Evolutionary conservation across 2,888 invertebrate genomes (phyloP), one percentile per base, ranked within the genome.

Genomic region (Axea sp.): DNA sequence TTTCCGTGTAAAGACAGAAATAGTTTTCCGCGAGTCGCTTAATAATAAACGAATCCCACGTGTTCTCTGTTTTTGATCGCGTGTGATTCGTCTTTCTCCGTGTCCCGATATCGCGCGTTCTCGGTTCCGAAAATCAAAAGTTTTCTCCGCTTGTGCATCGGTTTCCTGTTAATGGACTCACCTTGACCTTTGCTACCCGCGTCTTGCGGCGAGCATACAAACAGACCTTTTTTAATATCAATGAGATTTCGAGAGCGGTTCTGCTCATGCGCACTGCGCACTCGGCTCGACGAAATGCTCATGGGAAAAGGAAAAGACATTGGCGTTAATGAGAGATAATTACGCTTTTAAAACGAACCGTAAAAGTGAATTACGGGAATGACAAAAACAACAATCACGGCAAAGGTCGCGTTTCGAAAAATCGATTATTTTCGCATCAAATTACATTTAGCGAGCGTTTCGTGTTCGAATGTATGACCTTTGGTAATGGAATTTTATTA

Each of bases 121-220:
- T n/a, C n/a, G n/a, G n/a, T n/a, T n/a, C n/a, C n/a, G 1, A 1
- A 31, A 6, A 31, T 31, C 2, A 31, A 31, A 31, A 11, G 12
- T 12, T 31, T 12, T 31, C 6, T 8, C 1, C 1, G 12, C 12
- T 31, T 31, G 4, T n/a, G 5, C 31, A 12, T 12, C 11, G 12
- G 6, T 0, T 45, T 8, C 31, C 3, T 3, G 51, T 47, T 33
- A 31, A 35, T 41, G 8, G 3, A 28, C 15, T 6, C 43, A 47
- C 65, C 53, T 28, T 74, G 76, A 76, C 69, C 73, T 78, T 74
- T 67, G 47, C 37, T n/a, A 11, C 31, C 8, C 22, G 22, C 22
- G 7, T 22, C 19, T 22, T 19, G 19, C 15, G 11, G 9, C 22
- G n/a, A 9, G 9, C 39, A 22, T n/a, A 6, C 11, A 39, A 22